A percentile compares a stretch with the other conserved stretches of the same genome.
Evolutionary conservation across 2,888 invertebrate genomes (phyloP).

Genomic region (Drosophila multiciliata): DNA sequence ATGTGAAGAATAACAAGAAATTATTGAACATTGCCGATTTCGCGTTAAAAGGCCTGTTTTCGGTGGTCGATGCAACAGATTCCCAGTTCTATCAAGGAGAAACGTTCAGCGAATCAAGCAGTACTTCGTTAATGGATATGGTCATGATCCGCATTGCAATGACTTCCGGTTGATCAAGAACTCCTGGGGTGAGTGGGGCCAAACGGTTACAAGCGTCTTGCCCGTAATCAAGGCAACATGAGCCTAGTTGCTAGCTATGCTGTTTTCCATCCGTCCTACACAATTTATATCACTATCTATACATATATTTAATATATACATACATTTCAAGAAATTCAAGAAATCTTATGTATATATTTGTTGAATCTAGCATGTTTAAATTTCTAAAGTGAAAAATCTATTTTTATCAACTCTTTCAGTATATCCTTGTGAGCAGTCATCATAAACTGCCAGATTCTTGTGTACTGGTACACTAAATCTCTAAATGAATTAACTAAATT

Average conservation of each 20-base stretch:
- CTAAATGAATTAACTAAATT: too few relatives aligned
- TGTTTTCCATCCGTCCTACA: not conserved
- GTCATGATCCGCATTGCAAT: conserved; percentile 87
- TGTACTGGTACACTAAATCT: conserved; percentile 85
- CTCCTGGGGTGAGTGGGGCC: conserved; percentile 98
- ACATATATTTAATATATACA: not conserved
- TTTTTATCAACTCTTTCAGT: conserved; percentile 82
- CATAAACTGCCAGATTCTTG: conserved; percentile 90
- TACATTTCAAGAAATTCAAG: too few relatives aligned
- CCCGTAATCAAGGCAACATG: conserved; percentile 79
- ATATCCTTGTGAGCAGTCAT: conserved; percentile 84
- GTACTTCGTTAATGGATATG: conserved; percentile 95
- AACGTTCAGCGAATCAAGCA: conserved; percentile 96
- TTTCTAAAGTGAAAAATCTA: conserved; percentile 78
- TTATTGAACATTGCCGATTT: conserved; percentile 93
- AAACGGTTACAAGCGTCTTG: conserved; percentile 96
- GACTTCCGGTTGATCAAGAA: conserved; percentile 94
- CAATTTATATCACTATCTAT: not conserved
- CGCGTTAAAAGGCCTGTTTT: conserved; percentile 94
- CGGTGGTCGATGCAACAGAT: conserved; percentile 94
- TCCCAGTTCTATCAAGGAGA: conserved; percentile 97
- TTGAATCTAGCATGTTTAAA: not conserved
- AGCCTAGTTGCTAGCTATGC: conserved; percentile 16
- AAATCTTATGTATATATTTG: too few relatives aligned
- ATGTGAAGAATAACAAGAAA: too few relatives aligned